phyloP scores from a whole-genome alignment of 2,888 invertebrate genomes.

The Pegoplata infirma region DNA sequence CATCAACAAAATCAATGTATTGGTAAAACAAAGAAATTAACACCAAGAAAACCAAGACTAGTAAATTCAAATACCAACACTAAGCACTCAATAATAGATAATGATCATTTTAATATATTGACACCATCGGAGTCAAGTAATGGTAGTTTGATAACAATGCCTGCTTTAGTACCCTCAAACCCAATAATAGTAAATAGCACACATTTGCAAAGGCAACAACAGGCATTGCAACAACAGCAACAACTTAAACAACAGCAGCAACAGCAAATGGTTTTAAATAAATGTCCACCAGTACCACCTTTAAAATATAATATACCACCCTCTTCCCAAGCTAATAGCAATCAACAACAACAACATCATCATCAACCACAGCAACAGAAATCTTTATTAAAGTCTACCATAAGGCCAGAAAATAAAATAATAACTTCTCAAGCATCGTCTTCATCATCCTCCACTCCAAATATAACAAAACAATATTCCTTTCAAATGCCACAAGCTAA shows the following conservation, averaged over 20 bases:
- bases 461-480: slow-evolving; percentile 34
- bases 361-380: slow-evolving; percentile 65
- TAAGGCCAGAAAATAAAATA: slow-evolving; percentile 57
- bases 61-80: neutral
- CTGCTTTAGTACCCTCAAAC: slow-evolving; percentile 72
- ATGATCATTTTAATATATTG: slow-evolving; percentile 32
- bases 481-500: slow-evolving; percentile 61
- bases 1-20: slow-evolving; percentile 84
- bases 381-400: slow-evolving; percentile 68
- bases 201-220: slow-evolving; percentile 58
- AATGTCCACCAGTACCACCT: slow-evolving; percentile 73
- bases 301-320: slow-evolving; percentile 72
- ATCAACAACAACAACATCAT: slow-evolving; percentile 20
- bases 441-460: slow-evolving; percentile 12
- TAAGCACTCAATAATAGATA: slow-evolving; percentile 37
- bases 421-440: neutral
- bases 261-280: slow-evolving; percentile 47
- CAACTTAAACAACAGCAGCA: slow-evolving; percentile 47
- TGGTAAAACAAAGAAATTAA: slow-evolving; percentile 79
- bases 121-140: slow-evolving; percentile 22
- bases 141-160: slow-evolving; percentile 62
- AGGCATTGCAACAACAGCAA: slow-evolving; percentile 43
- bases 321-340: neutral
- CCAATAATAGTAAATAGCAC: slow-evolving; percentile 66
- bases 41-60: slow-evolving; percentile 68